phyloP scores from a whole-genome alignment of 1,140 invertebrate species.

The Drosophila sp. region DNA sequence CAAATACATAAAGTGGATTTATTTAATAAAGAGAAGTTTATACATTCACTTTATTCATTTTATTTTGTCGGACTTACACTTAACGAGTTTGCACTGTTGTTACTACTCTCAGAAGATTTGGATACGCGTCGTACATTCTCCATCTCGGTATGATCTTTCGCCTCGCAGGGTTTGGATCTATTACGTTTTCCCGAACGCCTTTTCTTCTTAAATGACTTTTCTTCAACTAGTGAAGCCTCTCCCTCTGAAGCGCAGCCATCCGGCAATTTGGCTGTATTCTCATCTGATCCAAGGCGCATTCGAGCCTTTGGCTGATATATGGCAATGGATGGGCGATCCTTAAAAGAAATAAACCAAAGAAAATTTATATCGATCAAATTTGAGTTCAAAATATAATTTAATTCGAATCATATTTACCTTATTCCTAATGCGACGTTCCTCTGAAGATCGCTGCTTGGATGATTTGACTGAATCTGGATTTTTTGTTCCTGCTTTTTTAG shows the following conservation, averaged over 20 bases:
- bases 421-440: conserved; percentile 83
- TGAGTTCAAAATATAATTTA: background rate
- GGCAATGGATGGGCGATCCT: conserved; percentile 82
- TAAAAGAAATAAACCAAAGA: background rate
- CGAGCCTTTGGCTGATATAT: conserved; percentile 81
- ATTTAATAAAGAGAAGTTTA: conserved; percentile 31
- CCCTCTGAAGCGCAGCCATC: conserved; percentile 23
- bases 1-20: conserved; percentile 12
- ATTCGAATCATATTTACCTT: conserved; percentile 65
- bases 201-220: conserved; percentile 39
- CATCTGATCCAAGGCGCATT: conserved; percentile 47
- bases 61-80: conserved; percentile 35
- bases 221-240: conserved; percentile 24
- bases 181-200: conserved; percentile 56
- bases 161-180: conserved; percentile 40
- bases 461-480: conserved; percentile 24
- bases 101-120: conserved; percentile 62
- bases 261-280: conserved; percentile 20
- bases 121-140: conserved; percentile 35
- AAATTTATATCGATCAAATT: background rate
- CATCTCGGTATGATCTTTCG: conserved; percentile 27
- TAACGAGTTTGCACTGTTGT: conserved; percentile 45
- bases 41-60: conserved; percentile 10
- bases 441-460: conserved; percentile 33
- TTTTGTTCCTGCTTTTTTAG: background rate